Evolutionary conservation across 2,113 vertebrate genomes (phyloP).

Genomic region (Dipodomys spectabilis): DNA sequence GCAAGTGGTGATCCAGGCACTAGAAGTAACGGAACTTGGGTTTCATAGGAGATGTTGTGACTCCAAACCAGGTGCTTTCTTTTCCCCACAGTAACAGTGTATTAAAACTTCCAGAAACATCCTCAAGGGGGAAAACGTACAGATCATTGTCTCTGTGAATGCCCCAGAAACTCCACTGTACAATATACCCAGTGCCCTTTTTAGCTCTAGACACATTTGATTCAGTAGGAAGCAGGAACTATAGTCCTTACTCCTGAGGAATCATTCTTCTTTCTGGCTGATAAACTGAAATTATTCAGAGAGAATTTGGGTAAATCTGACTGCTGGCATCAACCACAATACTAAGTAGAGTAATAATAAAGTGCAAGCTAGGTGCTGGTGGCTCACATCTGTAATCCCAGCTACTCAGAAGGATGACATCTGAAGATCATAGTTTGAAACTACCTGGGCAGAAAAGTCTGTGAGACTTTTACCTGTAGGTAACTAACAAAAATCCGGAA

Average conservation of each 20-base stretch:
- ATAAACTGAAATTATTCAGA: conserved; percentile 54
- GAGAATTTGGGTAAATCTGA: conserved; percentile 23
- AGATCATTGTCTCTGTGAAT: neutral
- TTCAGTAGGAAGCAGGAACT: neutral
- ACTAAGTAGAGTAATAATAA: conserved; percentile 53
- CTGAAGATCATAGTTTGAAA: too few relatives aligned
- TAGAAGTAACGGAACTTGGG: neutral
- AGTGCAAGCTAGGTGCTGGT: conserved; percentile 6
- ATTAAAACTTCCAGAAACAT: neutral
- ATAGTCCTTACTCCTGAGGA: neutral
- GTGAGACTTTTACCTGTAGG: too few relatives aligned
- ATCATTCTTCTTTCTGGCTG: conserved; percentile 26
- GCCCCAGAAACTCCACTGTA: neutral
- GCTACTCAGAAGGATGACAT: too few relatives aligned
- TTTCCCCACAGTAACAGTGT: neutral
- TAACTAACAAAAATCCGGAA: too few relatives aligned
- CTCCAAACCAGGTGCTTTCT: neutral
- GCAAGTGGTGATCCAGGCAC: neutral
- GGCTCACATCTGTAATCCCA: too few relatives aligned
- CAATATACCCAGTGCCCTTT: neutral
- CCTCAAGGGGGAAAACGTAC: neutral
- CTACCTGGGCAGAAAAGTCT: too few relatives aligned
- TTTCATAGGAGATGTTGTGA: neutral
- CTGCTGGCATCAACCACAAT: neutral
- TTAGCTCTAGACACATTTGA: neutral